phyloP scores from a whole-genome alignment of 1,140 invertebrate species.

The Hyposmocoma kahamanoa region DNA sequence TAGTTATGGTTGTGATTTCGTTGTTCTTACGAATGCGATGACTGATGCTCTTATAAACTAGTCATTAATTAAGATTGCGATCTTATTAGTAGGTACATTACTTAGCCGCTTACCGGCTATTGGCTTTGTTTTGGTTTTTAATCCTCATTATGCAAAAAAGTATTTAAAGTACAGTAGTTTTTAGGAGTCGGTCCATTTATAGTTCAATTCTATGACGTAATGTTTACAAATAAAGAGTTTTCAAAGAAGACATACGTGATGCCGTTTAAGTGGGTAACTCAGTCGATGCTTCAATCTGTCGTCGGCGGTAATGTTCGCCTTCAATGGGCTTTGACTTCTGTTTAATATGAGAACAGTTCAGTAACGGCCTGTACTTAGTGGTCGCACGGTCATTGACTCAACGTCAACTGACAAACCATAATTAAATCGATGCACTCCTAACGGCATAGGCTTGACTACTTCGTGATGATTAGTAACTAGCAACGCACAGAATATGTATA shows the following conservation, averaged over 20 bases:
- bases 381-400: constrained; percentile 52
- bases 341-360: constrained; percentile 17
- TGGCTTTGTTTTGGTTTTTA: too few species aligned
- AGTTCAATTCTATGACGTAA: too few species aligned
- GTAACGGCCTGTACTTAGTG: constrained; percentile 30
- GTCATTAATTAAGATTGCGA: neutral
- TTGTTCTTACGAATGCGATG: neutral
- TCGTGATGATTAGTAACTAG: too few species aligned
- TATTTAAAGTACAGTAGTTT: too few species aligned
- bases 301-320: neutral
- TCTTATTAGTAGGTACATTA: constrained; percentile 2
- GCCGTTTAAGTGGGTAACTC: too few species aligned
- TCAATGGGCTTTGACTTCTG: neutral
- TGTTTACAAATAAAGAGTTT: too few species aligned
- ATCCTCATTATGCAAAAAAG: too few species aligned
- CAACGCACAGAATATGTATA: too few species aligned
- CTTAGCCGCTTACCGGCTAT: too few species aligned
- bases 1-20: constrained; percentile 10
- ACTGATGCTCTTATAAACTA: neutral
- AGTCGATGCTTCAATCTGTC: too few species aligned
- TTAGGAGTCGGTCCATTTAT: too few species aligned
- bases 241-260: too few species aligned
- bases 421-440: constrained; percentile 35
- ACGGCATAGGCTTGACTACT: neutral
- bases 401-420: constrained; percentile 19